Conservation (phyloP, 92 coral and sea anemone genomes). For the Phenganax marumi region DNA sequence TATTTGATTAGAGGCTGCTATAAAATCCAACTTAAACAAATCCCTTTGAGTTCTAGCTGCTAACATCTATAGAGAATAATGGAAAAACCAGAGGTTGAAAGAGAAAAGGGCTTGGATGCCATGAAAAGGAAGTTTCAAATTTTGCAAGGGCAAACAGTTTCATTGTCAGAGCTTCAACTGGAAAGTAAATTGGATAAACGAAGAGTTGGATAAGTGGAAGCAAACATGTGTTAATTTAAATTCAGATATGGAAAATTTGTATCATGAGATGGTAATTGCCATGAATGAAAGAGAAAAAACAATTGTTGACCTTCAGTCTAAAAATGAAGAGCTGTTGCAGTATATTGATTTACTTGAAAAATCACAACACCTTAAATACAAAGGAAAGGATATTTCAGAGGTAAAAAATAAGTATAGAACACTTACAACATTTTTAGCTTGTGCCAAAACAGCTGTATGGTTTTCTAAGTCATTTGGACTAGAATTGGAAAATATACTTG, state of each 20-base stretch:
- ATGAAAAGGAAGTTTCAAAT: conserved; percentile 60
- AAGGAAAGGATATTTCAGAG: conserved; percentile 64
- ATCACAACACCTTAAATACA: conserved; percentile 36
- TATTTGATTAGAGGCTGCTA: conserved; percentile 47
- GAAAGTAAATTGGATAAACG: conserved; percentile 46
- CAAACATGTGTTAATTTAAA: conserved; percentile 50
- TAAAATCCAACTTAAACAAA: conserved; percentile 54
- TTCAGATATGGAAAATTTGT: conserved; percentile 56
- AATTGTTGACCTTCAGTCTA: conserved; percentile 52
- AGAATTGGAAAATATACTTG: conserved; percentile 58
- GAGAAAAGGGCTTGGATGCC: conserved; percentile 57
- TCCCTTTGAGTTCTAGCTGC: conserved; percentile 59
- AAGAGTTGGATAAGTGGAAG: conserved; percentile 62
- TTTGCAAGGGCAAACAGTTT: conserved; percentile 62
- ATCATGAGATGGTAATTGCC: conserved; percentile 58
- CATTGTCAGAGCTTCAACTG: conserved; percentile 47
- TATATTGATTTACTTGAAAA: conserved; percentile 52
- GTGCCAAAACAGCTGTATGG: conserved; percentile 67
- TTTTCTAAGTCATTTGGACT: conserved; percentile 67
- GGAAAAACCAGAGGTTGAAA: conserved; percentile 35
- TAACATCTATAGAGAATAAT: conserved; percentile 54
- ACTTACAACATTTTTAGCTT: conserved; percentile 52
- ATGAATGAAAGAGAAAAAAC: conserved; percentile 49
- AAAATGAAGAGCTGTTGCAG: conserved; percentile 52
- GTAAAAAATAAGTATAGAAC: conserved; percentile 65